These are phyloP conservation scores for Cephus nigrinus DNA, from an alignment of 2,888 invertebrate genomes.

Conservation along the genomic window DNA sequence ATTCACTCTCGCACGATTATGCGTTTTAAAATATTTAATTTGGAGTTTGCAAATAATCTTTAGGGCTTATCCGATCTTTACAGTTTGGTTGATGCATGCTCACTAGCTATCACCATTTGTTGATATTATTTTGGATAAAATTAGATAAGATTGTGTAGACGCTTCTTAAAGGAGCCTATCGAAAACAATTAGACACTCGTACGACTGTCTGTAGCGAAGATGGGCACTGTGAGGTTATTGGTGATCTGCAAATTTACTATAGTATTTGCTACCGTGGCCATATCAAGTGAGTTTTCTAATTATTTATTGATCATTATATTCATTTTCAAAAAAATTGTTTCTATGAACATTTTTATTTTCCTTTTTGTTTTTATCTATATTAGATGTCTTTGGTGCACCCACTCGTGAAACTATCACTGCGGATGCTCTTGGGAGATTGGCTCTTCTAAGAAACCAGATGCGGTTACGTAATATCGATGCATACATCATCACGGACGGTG, in stretches of 20 bases:
- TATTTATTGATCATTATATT: background rate
- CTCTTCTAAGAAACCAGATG: constrained; percentile 17
- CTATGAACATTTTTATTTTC: background rate
- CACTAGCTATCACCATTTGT: background rate
- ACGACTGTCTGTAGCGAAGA: background rate
- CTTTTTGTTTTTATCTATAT: background rate
- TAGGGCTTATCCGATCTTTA: background rate
- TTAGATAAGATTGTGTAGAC: background rate
- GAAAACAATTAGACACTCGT: background rate
- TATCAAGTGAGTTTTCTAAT: background rate
- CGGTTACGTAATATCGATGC: constrained; percentile 10
- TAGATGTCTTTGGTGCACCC: background rate
- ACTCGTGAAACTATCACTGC: background rate
- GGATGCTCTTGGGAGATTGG: constrained; percentile 9
- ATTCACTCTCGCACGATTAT: background rate
- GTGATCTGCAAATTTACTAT: background rate
- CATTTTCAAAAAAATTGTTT: background rate
- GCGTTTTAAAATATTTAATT: background rate
- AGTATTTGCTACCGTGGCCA: background rate
- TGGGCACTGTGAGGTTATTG: background rate
- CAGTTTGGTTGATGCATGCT: background rate
- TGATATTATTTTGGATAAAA: background rate
- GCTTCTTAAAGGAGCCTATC: background rate
- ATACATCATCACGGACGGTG: constrained; percentile 17
- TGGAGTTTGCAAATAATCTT: background rate